Base-by-base conservation (phyloP, 2,797 vertebrate genomes). In the Bovichtus variegatus region DNA sequence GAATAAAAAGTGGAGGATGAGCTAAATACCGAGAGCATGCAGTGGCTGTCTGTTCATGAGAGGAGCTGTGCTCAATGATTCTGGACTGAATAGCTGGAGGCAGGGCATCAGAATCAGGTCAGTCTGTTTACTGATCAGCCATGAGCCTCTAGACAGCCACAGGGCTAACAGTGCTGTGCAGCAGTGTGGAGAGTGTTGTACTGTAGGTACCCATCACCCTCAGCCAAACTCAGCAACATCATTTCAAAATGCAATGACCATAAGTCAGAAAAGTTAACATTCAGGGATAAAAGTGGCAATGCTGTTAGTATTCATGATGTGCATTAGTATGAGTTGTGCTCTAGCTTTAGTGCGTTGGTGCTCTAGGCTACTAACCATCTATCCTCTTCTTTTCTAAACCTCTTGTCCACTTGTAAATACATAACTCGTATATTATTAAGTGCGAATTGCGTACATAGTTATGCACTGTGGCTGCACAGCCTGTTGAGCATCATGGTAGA, bases 111-210 rank as follows among this genome's bases (percentile, higher is more conserved):
- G 79, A 92, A 91, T 89, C 78, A 89, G 84, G 83, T 87, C 89
- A 90, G 77, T 80, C 68, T 90, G 87, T 93, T 91, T 88, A 91
- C 87, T 81, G 89, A 92, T 85, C 80, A 83, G 80, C 75, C 71
- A 80, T 68, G 70, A 86, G 85, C 80, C 83, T 82, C 76, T 76
- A 74, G 78, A 84, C 85, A 82, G 80, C 78, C 65, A 82, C 60
- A 61, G 71, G 81, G 81, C 84, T 86, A 87, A 87, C 72, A 75
- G 60, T 78, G 81, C 72, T 75, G 60, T 78, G 81, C 69, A 79
- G 74, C 40, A 59, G 69, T 60, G 72, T 73, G 73, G 44, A 66
- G 71, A 82, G 74, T 76, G 73, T 79, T 53, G 36, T 55, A 62
- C 27, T 54, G 27, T 8, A n/a, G 67, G 76, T 81, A 70, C 64